These are phyloP conservation scores for Drosophila tristis DNA, from an alignment of 1,140 invertebrate genomes.

Conservation along the genomic window DNA sequence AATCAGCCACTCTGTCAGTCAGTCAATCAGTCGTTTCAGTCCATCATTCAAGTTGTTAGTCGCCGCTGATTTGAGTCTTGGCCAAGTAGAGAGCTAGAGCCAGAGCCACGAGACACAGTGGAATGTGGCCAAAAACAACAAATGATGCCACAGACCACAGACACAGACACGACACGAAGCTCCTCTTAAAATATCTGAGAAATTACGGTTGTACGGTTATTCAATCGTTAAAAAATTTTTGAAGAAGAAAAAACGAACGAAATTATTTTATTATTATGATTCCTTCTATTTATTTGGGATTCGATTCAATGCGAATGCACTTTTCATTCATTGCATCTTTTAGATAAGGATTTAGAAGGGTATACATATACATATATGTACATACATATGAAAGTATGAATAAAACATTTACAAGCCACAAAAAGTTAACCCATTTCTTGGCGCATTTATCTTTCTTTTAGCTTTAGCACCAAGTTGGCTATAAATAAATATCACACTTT, in stretches of 20 bases:
- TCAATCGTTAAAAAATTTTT: slow-evolving; percentile 18
- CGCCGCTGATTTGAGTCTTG: slow-evolving; percentile 28
- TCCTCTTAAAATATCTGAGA: slow-evolving; percentile 57
- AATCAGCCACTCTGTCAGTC: slow-evolving; percentile 31
- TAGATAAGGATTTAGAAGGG: background rate
- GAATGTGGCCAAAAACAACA: slow-evolving; percentile 17
- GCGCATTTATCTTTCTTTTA: slow-evolving; percentile 61
- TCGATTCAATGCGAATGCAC: slow-evolving; percentile 5
- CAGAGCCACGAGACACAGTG: slow-evolving; percentile 35
- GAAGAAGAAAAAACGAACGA: slow-evolving; percentile 4
- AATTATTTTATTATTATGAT: slow-evolving; percentile 59
- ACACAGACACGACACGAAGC: slow-evolving; percentile 36
- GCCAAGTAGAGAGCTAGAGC: slow-evolving; percentile 29
- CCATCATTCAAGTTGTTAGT: slow-evolving; percentile 1
- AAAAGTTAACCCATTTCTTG: slow-evolving; percentile 71
- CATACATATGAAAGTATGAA: slow-evolving; percentile 41
- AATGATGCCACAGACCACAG: slow-evolving; percentile 7
- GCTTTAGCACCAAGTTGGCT: slow-evolving; percentile 53
- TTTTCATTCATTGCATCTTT: slow-evolving; percentile 57
- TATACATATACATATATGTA: no score
- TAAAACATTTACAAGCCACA: slow-evolving; percentile 54
- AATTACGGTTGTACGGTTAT: slow-evolving; percentile 65
- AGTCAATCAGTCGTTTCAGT: slow-evolving; percentile 15
- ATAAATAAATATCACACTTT: slow-evolving; percentile 78
- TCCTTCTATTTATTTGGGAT: slow-evolving; percentile 19